Evolutionary conservation across 2,113 vertebrate genomes (phyloP).

Genomic region (Urocitellus parryii): DNA sequence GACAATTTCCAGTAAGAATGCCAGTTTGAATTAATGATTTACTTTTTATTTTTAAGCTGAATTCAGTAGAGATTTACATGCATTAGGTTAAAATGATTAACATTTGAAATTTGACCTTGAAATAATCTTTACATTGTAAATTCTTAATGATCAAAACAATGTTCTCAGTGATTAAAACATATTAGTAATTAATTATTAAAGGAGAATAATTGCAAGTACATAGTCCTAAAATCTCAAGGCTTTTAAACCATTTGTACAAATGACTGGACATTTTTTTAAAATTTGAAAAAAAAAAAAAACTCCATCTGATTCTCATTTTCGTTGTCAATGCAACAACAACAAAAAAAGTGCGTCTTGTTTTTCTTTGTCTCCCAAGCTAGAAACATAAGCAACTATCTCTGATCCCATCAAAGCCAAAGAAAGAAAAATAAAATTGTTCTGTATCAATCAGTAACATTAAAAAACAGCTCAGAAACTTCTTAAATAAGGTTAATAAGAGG

Average conservation of each 20-base stretch:
- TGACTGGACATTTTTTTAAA: constrained; percentile 75
- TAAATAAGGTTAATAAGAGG: neutral
- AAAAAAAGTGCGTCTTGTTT: neutral
- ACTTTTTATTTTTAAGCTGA: constrained; percentile 80
- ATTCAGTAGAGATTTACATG: constrained; percentile 76
- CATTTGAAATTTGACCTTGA: constrained; percentile 79
- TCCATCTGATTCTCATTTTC: constrained; percentile 54
- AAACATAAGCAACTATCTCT: neutral
- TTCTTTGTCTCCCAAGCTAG: neutral
- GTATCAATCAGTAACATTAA: neutral
- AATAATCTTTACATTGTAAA: constrained; percentile 81
- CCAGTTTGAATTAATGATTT: constrained; percentile 68
- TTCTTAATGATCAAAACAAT: constrained; percentile 80
- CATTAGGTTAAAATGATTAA: constrained; percentile 79
- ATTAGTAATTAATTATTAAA: constrained; percentile 83
- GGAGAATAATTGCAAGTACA: constrained; percentile 77
- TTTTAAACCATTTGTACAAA: constrained; percentile 80
- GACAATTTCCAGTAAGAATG: constrained; percentile 73
- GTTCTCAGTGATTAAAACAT: constrained; percentile 81
- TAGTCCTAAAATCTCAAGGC: constrained; percentile 78
- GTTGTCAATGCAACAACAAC: neutral
- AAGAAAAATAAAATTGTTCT: neutral
- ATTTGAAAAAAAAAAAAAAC: constrained; percentile 50
- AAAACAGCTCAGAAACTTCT: neutral
- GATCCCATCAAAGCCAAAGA: constrained; percentile 31